A percentile compares a stretch with the other conserved stretches of the same genome.
Evolutionary conservation across 2,113 vertebrate genomes (phyloP).

Genomic region (Percopsis transmontana): DNA sequence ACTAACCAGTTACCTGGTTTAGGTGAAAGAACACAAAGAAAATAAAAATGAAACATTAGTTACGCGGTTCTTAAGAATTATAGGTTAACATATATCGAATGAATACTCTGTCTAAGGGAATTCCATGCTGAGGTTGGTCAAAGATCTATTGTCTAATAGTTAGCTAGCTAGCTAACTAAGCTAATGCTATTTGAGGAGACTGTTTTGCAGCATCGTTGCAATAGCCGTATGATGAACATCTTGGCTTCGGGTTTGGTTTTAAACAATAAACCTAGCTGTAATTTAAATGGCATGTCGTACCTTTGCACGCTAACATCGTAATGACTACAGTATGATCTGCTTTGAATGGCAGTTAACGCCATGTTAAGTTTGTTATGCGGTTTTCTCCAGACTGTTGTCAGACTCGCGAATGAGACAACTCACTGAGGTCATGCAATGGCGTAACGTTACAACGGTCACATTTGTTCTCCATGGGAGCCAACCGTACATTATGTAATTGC

Average conservation of each 20-base stretch:
- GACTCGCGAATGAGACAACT: conserved; percentile 9
- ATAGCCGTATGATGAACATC: neutral
- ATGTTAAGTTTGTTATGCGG: conserved; percentile 36
- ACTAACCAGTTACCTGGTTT: conserved; percentile 12
- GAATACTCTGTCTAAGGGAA: conserved; percentile 52
- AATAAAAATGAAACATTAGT: conserved; percentile 9
- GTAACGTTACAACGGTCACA: neutral
- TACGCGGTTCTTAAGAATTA: conserved; percentile 11
- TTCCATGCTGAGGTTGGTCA: conserved; percentile 68
- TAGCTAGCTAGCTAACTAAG: conserved; percentile 50
- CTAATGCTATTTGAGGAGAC: neutral
- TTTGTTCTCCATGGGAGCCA: neutral
- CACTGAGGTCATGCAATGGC: conserved; percentile 16
- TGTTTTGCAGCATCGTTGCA: neutral
- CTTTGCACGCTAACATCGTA: neutral
- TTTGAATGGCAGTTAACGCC: conserved; percentile 7
- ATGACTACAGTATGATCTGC: conserved; percentile 6
- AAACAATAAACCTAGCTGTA: no score
- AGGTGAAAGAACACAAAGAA: neutral
- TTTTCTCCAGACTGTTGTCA: conserved; percentile 19
- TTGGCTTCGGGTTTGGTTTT: neutral
- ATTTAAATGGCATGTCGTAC: conserved; percentile 1
- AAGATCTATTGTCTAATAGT: conserved; percentile 60
- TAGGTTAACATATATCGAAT: conserved; percentile 34
- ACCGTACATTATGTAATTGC: neutral